Evolutionary conservation across 1,140 invertebrate genomes (phyloP).

Genomic region (Phenacoccus solenopsis): DNA sequence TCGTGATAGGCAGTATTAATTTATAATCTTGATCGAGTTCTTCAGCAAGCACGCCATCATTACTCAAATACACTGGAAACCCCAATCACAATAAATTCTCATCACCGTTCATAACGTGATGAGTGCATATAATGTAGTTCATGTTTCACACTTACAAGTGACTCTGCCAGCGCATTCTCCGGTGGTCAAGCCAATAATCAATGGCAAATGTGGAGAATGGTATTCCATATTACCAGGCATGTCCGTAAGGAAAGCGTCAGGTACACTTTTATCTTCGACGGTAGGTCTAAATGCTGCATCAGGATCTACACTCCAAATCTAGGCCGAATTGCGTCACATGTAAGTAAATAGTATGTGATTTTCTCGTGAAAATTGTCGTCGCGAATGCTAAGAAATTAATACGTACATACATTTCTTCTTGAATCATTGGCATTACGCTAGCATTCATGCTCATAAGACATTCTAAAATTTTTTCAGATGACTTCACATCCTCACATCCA

Average conservation of each 20-base stretch:
- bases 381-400: background rate
- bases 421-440: background rate
- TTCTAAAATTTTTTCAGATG: background rate
- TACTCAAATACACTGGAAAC: background rate
- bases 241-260: background rate
- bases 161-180: background rate
- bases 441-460: slow-evolving; percentile 15
- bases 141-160: background rate
- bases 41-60: background rate
- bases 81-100: too few species aligned
- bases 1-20: background rate
- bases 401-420: background rate
- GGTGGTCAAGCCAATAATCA: background rate
- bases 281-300: background rate
- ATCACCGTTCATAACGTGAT: too few species aligned
- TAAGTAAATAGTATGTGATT: too few species aligned
- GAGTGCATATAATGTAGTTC: too few species aligned
- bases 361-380: too few species aligned
- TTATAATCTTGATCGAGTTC: background rate
- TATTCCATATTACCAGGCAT: background rate
- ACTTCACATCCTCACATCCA: background rate
- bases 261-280: background rate
- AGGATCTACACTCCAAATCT: background rate
- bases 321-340: too few species aligned
- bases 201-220: background rate